Evolutionary conservation across 2,888 invertebrate genomes (phyloP), one percentile per base, ranked within the genome.

Genomic region (Sturmia bella): DNA sequence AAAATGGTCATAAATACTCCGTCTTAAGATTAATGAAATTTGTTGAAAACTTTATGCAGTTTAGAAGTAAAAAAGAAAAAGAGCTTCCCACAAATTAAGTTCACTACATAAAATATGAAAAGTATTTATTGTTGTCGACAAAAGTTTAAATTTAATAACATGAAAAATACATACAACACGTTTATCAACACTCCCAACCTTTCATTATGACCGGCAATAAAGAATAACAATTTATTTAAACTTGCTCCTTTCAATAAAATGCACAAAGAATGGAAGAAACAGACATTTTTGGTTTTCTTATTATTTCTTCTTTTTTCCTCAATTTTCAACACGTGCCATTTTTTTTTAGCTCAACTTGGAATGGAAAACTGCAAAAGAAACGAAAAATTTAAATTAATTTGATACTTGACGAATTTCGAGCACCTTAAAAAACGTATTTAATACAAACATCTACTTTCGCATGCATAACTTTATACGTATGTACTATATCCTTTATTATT

Each of bases 241-340:
- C 15, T 75, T 59, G 4, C 32, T 32, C 50, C 15, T 27, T 17
- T 12, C 32, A 68, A 56, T 41, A 54, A 74, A 56, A 24, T 39
- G 17, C 45, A 45, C 12, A 54, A 37, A 52, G 15, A 17, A 15
- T 5, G 41, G 7, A 24, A 48, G 48, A 70, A 48, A 57, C 41
- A 19, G 19, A 70, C 19, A 50, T 11, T 48, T 15, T 43, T 41
- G 4, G 24, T 41, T 41, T 52, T 41, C 4, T 24, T 63, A 0
- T 13, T 54, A 3, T 43, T 41, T 19, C 24, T n/a, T n/a, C 1
- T 6, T 27, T 21, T 37, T 37, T 56, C 21, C 32, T 50, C 50
- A 57, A 59, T 78, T 73, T 64, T 13, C 72, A 72, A 73, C 72
- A 78, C 78, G 70, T 78, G 63, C 57, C 57, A 48, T n/a, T 41